These are phyloP conservation scores for Catharus bicknelli DNA, from an alignment of 2,113 vertebrate species.

Conservation along the genomic window DNA sequence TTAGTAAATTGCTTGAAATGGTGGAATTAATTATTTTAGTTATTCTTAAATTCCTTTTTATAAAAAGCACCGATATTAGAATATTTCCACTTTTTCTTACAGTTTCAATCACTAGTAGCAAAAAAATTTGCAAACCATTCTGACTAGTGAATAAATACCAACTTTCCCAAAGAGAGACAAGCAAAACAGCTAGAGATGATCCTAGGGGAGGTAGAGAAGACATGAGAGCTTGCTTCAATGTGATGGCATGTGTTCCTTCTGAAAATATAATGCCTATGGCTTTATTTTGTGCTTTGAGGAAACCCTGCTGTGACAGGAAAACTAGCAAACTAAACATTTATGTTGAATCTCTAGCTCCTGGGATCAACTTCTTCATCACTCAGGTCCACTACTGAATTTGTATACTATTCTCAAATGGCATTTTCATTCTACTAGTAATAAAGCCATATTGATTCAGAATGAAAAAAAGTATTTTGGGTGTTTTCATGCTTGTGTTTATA, in stretches of 20 bases:
- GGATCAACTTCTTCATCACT: not conserved
- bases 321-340: not conserved
- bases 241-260: not conserved
- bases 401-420: not conserved
- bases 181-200: not conserved
- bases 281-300: not conserved
- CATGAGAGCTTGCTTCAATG: not conserved
- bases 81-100: not conserved
- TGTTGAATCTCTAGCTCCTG: not conserved
- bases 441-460: not conserved
- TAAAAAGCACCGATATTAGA: not conserved
- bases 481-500: not conserved
- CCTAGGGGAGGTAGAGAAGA: not conserved
- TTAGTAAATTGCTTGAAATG: not conserved
- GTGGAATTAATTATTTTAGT: not conserved
- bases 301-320: not conserved
- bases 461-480: not conserved
- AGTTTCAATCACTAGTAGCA: not conserved
- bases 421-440: not conserved
- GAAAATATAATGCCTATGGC: not conserved
- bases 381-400: not conserved
- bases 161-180: not conserved
- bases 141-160: not conserved
- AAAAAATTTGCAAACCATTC: not conserved
- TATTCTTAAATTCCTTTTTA: not conserved